A percentile compares a stretch with the other conserved stretches of the same genome.
These are phyloP conservation scores for Crotalus horridus DNA, from an alignment of 2,113 vertebrate genomes.

Conservation along the genomic window DNA sequence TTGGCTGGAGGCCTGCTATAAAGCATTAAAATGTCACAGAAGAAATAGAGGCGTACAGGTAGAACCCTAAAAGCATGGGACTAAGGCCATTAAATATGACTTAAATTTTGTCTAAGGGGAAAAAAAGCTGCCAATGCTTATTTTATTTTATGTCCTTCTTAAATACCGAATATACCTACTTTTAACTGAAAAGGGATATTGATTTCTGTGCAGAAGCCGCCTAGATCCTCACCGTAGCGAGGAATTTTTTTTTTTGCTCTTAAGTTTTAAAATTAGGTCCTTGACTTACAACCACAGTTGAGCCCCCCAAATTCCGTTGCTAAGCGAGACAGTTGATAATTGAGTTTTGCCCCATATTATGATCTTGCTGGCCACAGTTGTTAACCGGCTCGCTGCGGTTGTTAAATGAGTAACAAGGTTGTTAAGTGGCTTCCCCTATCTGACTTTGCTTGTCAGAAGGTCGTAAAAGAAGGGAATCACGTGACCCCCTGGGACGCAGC, in stretches of 20 bases:
- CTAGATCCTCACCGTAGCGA: background rate
- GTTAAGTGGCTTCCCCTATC: no score
- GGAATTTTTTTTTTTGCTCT: background rate
- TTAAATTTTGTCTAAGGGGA: background rate
- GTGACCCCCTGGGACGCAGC: no score
- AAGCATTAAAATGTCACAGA: slow-evolving; percentile 80
- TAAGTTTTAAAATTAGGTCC: background rate
- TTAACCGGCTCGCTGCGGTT: no score
- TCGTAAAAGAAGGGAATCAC: no score
- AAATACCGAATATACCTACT: background rate
- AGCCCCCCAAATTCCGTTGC: no score
- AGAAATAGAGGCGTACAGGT: slow-evolving; percentile 84
- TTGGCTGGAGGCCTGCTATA: slow-evolving; percentile 86
- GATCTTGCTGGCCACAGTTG: no score
- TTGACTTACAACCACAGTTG: background rate
- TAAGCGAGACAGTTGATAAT: no score
- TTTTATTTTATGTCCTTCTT: background rate
- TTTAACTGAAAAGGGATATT: background rate
- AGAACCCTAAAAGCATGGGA: slow-evolving; percentile 21
- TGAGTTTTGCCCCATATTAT: no score
- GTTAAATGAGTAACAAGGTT: no score
- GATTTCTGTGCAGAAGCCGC: background rate
- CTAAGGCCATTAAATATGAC: background rate
- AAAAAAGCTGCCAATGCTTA: background rate
- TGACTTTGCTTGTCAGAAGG: no score